A percentile compares a stretch with the other conserved stretches of the same genome.
These are phyloP conservation scores for Leptogaster cylindrica DNA, from an alignment of 2,888 invertebrate species.

Conservation along the genomic window DNA sequence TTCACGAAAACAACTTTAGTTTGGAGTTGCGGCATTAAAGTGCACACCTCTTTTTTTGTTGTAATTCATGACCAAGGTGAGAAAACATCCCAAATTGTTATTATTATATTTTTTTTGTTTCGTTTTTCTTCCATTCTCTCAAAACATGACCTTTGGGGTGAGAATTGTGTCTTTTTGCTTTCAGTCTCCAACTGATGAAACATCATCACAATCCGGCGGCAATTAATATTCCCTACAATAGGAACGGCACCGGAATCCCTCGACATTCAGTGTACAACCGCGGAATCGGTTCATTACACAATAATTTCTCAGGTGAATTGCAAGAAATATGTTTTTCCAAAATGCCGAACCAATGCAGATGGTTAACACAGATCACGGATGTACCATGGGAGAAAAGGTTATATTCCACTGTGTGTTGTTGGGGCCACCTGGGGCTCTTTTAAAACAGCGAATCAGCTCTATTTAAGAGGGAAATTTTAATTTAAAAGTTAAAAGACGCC, in stretches of 20 bases:
- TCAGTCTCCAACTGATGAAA: not conserved
- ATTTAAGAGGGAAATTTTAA: too few species aligned
- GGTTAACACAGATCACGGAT: too few species aligned
- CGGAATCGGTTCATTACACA: too few species aligned
- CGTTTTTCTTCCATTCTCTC: constrained; percentile 8
- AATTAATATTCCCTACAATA: constrained; percentile 5
- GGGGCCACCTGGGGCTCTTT: too few species aligned
- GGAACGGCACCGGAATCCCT: not conserved
- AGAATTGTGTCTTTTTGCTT: constrained; percentile 14
- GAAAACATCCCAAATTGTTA: constrained; percentile 35
- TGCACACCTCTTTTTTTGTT: not conserved
- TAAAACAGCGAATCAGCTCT: too few species aligned
- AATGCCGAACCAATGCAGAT: too few species aligned
- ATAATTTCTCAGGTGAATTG: too few species aligned
- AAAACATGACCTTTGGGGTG: constrained; percentile 24
- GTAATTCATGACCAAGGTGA: constrained; percentile 39
- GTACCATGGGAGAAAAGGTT: too few species aligned
- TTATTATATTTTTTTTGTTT: too few species aligned
- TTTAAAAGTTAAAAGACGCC: too few species aligned
- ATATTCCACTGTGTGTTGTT: too few species aligned
- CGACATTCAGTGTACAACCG: not conserved
- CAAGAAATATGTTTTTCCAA: too few species aligned
- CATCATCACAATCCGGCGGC: not conserved
- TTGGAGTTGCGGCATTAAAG: not conserved
- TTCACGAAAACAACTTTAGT: not conserved